phyloP scores from a whole-genome alignment of 2,797 vertebrate species.

The Cyclura pinguis region DNA sequence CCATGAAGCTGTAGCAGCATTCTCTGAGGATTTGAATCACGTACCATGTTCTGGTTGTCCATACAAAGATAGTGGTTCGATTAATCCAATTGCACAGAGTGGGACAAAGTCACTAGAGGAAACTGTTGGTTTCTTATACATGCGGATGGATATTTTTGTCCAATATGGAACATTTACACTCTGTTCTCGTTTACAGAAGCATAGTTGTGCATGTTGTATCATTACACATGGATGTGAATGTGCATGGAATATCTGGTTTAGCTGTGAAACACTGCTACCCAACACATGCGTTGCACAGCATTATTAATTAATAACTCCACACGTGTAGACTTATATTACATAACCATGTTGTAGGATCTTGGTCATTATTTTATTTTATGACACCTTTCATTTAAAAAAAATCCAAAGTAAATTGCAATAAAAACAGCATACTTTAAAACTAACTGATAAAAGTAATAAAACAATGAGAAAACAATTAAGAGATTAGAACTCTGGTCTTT shows the following conservation, averaged over 20 bases:
- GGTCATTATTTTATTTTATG: no score
- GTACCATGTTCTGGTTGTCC: not conserved
- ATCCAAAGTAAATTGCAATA: not conserved
- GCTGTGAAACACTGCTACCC: no score
- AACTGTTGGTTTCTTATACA: not conserved
- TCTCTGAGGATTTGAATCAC: not conserved
- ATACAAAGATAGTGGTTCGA: not conserved
- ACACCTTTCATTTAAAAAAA: not conserved
- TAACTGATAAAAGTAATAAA: not conserved
- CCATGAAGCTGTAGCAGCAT: not conserved
- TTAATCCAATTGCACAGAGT: not conserved
- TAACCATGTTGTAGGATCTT: no score
- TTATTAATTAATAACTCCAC: no score
- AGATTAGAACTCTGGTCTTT: not conserved
- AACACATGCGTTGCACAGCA: no score
- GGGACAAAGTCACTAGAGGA: not conserved
- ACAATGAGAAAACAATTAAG: not conserved
- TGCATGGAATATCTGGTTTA: no score
- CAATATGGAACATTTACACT: no score
- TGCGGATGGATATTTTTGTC: no score
- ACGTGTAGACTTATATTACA: no score
- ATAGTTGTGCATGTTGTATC: no score
- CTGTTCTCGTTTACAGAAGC: no score
- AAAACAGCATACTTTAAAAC: not conserved
- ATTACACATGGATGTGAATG: no score